Base-by-base conservation (phyloP, 2,888 invertebrate genomes). In the Sinelater perroti region DNA sequence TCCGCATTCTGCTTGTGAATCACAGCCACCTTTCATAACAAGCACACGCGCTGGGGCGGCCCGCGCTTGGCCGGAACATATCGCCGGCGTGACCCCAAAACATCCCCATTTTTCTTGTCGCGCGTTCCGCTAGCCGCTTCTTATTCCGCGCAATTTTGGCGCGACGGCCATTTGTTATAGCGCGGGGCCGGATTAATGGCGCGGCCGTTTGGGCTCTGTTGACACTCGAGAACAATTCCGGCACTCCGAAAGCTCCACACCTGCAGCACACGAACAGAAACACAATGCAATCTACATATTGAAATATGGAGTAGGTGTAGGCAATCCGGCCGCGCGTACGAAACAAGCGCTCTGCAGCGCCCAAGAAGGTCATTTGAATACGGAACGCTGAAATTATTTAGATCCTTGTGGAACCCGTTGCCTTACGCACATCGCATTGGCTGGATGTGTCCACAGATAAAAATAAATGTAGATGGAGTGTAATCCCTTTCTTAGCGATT, bases 321-420 rank as follows among this genome's bases (percentile, higher is more conserved):
- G 38, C 50, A 50, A 50, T 38, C 28, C 50, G 40, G 40, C 38
- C 40, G 50, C 50, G 46, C 45, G 46, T 35, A 45, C 53, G 44
- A 52, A 24, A 44, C 52, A 52, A 38, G 36, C 40, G 26, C 30
- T 40, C 30, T 31, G 21, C 49, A 36, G 56, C 53, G 33, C 54
- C 64, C 67, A 67, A 67, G 62, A 65, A 60, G 52, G 56, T 61
- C 63, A 70, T 68, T 68, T 67, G 66, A 67, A 68, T 67, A 66
- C 60, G 64, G 65, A 69, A 66, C 60, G 60, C 61, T 53, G 59
- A 67, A 66, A 66, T 65, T 66, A 65, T 40, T 40, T 40, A 40
- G 62, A 70, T 70, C 68, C 66, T 67, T 66, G 68, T 66, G 69
- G 66, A 68, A 67, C 63, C 53, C 61, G 50, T 60, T 56, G 55